phyloP scores from a whole-genome alignment of 2,113 vertebrate genomes.

The Gobius niger region DNA sequence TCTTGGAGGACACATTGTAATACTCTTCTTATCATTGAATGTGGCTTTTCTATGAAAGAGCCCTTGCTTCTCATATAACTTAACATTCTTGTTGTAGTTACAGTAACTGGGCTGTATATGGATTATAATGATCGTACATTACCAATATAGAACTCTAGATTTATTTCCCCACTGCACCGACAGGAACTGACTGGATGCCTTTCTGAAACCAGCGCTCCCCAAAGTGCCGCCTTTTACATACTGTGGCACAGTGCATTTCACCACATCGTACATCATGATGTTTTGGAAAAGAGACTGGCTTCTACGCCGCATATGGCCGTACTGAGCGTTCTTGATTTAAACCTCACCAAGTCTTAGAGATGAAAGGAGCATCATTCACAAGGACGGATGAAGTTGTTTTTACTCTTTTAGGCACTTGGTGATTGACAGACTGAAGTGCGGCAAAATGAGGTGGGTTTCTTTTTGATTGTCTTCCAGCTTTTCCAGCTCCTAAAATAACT shows the following conservation, averaged over 20 bases:
- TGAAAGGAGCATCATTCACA: constrained; percentile 65
- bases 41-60: constrained; percentile 7
- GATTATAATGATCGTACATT: no score
- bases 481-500: constrained; percentile 67
- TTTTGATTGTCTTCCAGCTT: constrained; percentile 72
- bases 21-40: constrained; percentile 15
- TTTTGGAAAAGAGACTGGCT: constrained; percentile 22
- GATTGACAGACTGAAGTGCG: constrained; percentile 60
- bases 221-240: constrained; percentile 31
- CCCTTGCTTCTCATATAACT: not conserved
- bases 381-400: constrained; percentile 60
- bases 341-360: constrained; percentile 36
- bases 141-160: constrained; percentile 23
- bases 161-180: constrained; percentile 24
- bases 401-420: constrained; percentile 50
- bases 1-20: not conserved
- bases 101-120: no score
- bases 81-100: not conserved
- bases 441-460: constrained; percentile 49
- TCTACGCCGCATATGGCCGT: constrained; percentile 50
- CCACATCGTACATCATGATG: constrained; percentile 38
- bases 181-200: constrained; percentile 32
- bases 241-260: constrained; percentile 33
- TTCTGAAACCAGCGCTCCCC: constrained; percentile 23
- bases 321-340: constrained; percentile 47